phyloP scores from a whole-genome alignment of 2,888 invertebrate genomes.

The Andrena marginata region DNA sequence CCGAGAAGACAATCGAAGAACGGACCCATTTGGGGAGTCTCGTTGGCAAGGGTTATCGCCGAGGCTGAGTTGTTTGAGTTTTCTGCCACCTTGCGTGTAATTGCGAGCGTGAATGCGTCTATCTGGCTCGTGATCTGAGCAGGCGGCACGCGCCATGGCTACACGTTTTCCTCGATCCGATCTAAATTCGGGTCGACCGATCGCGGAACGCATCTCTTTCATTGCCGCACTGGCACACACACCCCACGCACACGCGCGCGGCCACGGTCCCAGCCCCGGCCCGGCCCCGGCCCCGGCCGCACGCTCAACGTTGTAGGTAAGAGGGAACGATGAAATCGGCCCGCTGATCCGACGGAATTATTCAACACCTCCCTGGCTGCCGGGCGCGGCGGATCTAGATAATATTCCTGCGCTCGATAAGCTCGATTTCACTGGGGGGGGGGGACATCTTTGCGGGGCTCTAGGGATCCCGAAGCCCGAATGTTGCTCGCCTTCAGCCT shows the following conservation, averaged over 20 bases:
- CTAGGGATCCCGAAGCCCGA: not conserved
- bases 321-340: conserved; percentile 47
- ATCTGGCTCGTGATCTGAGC: conserved; percentile 59
- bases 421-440: conserved; percentile 42
- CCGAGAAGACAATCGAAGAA: no score
- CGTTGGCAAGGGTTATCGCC: not conserved
- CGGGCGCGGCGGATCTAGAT: conserved; percentile 54
- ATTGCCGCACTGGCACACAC: conserved; percentile 24
- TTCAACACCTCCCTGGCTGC: conserved; percentile 63
- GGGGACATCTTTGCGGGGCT: conserved; percentile 15
- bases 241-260: not conserved
- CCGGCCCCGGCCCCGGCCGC: not conserved
- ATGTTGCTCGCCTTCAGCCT: not conserved
- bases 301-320: conserved; percentile 9
- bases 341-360: conserved; percentile 68
- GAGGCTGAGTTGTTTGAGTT: not conserved
- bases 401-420: conserved; percentile 48
- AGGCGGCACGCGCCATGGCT: conserved; percentile 70
- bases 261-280: no score
- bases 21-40: no score
- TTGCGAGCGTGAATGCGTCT: not conserved
- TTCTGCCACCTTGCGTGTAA: not conserved
- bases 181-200: conserved; percentile 81
- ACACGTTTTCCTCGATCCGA: conserved; percentile 73
- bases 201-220: conserved; percentile 70